Conservation (phyloP, 2,888 invertebrate genomes). For the Drosophila prolongata region DNA sequence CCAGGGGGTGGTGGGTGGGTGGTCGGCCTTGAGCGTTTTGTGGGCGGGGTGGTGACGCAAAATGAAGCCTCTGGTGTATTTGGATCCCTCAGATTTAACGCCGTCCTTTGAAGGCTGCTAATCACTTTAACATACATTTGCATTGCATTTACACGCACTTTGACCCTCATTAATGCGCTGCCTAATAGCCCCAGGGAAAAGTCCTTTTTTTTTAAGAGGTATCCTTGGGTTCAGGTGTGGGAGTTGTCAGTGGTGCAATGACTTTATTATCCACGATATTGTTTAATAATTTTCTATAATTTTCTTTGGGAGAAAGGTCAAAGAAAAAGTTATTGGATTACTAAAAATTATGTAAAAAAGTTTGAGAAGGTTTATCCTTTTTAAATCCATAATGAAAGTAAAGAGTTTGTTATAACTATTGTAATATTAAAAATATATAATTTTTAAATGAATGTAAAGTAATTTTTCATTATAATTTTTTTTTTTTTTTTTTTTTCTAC, state of each 20-base stretch:
- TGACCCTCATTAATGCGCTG: conserved; percentile 74
- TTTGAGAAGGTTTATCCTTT: no score
- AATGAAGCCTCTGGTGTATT: conserved; percentile 76
- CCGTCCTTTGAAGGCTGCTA: conserved; percentile 76
- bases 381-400: no score
- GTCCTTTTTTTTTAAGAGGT: conserved; percentile 40
- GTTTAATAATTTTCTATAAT: conserved; percentile 5
- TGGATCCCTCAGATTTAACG: conserved; percentile 51
- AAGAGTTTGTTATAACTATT: no score
- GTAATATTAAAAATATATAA: no score
- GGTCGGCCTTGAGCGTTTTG: conserved; percentile 18
- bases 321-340: background rate
- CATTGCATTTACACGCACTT: conserved; percentile 80
- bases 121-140: conserved; percentile 82
- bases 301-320: background rate
- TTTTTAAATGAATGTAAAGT: no score
- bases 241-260: conserved; percentile 5
- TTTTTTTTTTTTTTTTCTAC: no score
- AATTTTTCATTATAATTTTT: no score
- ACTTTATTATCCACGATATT: conserved; percentile 29
- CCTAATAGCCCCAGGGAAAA: conserved; percentile 57
- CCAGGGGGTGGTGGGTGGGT: conserved; percentile 8
- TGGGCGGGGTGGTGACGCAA: conserved; percentile 41
- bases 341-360: no score
- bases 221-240: background rate